Percentiles rank a stretch among this genome's conserved stretches.
Evolutionary conservation across 2,888 invertebrate genomes (phyloP).

Genomic region (Agrypnus murinus): DNA sequence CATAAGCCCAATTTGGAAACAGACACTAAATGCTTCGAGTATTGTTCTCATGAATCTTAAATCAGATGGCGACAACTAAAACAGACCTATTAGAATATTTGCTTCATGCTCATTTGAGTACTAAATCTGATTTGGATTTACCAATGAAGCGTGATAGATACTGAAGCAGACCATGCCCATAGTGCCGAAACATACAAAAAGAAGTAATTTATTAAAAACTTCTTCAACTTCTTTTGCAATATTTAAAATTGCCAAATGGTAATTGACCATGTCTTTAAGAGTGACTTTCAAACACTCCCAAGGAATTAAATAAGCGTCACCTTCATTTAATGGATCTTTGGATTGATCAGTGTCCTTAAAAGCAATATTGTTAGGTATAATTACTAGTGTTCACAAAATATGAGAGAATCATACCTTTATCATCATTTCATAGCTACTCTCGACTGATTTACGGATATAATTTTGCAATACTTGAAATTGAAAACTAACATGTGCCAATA

Average conservation of each 20-base stretch:
- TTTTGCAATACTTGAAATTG: conserved; percentile 45
- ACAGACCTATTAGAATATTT: not conserved
- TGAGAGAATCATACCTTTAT: too few species aligned
- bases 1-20: too few species aligned
- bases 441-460: not conserved
- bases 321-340: too few species aligned
- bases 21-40: not conserved
- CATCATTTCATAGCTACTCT: not conserved
- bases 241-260: too few species aligned
- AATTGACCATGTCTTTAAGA: not conserved
- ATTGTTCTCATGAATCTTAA: not conserved
- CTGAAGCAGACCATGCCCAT: conserved; percentile 3
- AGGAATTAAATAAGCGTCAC: not conserved
- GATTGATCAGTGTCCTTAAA: too few species aligned
- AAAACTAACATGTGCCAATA: conserved; percentile 44
- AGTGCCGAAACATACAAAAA: too few species aligned
- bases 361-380: too few species aligned
- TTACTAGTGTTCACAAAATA: too few species aligned
- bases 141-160: not conserved
- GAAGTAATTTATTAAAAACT: conserved; percentile 11
- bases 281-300: conserved; percentile 5
- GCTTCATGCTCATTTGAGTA: not conserved
- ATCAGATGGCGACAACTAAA: not conserved
- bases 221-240: conserved; percentile 44
- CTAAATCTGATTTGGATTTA: not conserved